These are phyloP conservation scores for Pseudolycoriella hygida DNA, from an alignment of 2,888 invertebrate genomes.

Conservation along the genomic window DNA sequence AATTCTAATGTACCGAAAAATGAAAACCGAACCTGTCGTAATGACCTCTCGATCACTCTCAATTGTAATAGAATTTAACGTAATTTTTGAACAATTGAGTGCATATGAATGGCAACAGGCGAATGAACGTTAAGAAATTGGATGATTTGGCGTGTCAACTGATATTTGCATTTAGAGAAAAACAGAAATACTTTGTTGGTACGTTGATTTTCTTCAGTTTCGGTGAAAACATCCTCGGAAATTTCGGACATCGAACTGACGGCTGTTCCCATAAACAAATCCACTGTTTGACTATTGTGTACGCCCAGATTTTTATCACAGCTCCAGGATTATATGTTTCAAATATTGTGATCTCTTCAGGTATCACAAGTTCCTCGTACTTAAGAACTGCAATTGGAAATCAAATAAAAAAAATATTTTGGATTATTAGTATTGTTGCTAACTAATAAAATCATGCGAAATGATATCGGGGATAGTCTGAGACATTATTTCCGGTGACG, in stretches of 20 bases:
- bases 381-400: conserved; percentile 23
- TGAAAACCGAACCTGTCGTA: too few species aligned
- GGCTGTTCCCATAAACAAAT: conserved; percentile 57
- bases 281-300: conserved; percentile 39
- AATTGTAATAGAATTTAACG: too few species aligned
- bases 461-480: conserved; percentile 47
- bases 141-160: too few species aligned
- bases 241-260: conserved; percentile 38
- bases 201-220: conserved; percentile 38
- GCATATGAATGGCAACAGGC: too few species aligned
- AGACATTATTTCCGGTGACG: conserved; percentile 49
- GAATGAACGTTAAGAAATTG: too few species aligned
- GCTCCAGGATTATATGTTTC: conserved; percentile 80
- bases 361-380: conserved; percentile 26
- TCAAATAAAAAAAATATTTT: conserved; percentile 4
- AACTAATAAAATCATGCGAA: conserved; percentile 69
- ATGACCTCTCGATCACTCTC: too few species aligned
- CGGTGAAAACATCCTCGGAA: conserved; percentile 61
- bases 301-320: conserved; percentile 63
- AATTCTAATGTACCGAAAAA: too few species aligned
- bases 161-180: too few species aligned
- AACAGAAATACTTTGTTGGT: conserved; percentile 37
- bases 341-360: conserved; percentile 44
- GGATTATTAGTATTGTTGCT: neutral
- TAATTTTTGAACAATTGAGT: too few species aligned